Conservation (phyloP, 2,113 vertebrate genomes). For the Lophochroa leadbeateri region DNA sequence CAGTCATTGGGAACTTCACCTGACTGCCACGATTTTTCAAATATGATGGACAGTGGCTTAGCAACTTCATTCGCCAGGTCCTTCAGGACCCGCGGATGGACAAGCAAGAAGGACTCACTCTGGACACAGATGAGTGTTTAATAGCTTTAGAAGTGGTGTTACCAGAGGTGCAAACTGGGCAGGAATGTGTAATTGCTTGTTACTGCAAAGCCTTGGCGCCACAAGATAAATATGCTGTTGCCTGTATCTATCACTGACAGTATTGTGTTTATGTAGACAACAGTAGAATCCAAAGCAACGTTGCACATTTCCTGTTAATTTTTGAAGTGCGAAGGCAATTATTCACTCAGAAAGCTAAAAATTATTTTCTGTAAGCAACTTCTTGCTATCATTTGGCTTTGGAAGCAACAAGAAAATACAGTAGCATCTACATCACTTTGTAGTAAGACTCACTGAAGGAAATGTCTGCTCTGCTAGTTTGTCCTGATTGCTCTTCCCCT, state of each 20-base stretch:
- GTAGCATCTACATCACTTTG: background rate
- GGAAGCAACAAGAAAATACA: background rate
- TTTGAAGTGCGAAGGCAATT: background rate
- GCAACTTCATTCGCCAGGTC: no score
- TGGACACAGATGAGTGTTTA: constrained; percentile 26
- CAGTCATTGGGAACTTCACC: no score
- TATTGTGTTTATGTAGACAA: background rate
- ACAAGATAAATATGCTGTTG: background rate
- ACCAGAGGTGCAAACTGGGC: background rate
- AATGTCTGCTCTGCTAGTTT: background rate
- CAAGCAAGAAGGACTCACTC: background rate
- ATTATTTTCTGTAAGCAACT: background rate
- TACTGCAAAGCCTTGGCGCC: background rate
- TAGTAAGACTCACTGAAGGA: background rate
- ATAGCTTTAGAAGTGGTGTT: constrained; percentile 32
- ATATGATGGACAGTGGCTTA: no score
- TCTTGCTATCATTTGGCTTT: background rate
- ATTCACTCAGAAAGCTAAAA: background rate
- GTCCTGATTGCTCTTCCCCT: background rate
- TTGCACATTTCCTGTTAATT: background rate
- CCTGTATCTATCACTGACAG: background rate
- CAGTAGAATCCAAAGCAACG: background rate
- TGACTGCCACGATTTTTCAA: no score
- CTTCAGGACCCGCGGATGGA: no score
- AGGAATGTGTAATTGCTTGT: constrained; percentile 2